A percentile compares a stretch with the other conserved stretches of the same genome.
Evolutionary conservation across 2,113 vertebrate species (phyloP).

Genomic region (Mus spicilegus): DNA sequence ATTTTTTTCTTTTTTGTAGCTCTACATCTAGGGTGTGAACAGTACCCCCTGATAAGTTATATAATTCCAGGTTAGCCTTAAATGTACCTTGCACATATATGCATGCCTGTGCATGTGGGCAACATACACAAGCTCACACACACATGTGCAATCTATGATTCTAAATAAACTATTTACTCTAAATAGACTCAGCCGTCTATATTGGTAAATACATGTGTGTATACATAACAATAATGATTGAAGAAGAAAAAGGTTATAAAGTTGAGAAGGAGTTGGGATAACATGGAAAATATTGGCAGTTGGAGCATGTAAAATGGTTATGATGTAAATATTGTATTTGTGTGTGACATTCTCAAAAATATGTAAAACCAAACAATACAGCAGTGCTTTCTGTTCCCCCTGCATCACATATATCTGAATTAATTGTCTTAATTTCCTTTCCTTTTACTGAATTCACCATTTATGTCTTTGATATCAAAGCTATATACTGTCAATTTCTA

Average conservation of each 20-base stretch:
- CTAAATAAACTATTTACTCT: not conserved
- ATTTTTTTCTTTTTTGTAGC: no score
- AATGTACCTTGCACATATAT: not conserved
- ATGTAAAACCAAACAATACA: not conserved
- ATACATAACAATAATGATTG: not conserved
- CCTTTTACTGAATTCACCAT: not conserved
- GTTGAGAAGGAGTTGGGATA: not conserved
- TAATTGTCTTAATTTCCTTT: not conserved
- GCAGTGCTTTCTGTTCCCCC: not conserved
- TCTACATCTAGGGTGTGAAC: not conserved
- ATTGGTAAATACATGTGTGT: not conserved
- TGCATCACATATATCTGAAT: not conserved
- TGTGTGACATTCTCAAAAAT: not conserved
- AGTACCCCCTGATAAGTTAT: not conserved
- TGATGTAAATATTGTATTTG: not conserved
- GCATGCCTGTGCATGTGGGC: not conserved
- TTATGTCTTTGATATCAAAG: not conserved
- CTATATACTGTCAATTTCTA: slow-evolving; percentile 28
- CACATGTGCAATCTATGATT: not conserved
- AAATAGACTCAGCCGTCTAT: not conserved
- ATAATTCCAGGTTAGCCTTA: not conserved
- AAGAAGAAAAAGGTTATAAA: not conserved
- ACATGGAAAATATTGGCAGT: not conserved
- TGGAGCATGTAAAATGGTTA: not conserved
- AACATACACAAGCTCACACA: not conserved